These are phyloP conservation scores for Drosophila neocordata DNA, from an alignment of 1,140 invertebrate species.

Conservation along the genomic window DNA sequence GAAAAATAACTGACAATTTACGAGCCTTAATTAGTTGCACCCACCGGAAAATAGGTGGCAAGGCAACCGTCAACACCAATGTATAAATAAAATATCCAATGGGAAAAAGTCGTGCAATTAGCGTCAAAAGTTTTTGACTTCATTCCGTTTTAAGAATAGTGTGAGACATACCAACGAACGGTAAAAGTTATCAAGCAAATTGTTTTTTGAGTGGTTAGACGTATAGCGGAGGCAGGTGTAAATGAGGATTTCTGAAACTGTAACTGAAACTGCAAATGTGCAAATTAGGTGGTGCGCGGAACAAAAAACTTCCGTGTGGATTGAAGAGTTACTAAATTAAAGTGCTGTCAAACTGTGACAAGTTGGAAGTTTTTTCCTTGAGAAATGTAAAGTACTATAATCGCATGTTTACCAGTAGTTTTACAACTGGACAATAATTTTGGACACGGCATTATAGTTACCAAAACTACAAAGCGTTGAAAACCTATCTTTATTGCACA, in stretches of 20 bases:
- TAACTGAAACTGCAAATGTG: conserved; percentile 47
- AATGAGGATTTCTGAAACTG: background rate
- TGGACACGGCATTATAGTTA: background rate
- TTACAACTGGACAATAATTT: background rate
- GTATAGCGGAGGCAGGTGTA: background rate
- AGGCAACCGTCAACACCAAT: conserved; percentile 19
- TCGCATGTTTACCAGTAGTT: background rate
- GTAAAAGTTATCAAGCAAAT: conserved; percentile 51
- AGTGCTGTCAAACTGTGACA: background rate
- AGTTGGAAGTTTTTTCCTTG: background rate
- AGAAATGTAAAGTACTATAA: background rate
- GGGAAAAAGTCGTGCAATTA: conserved; percentile 39
- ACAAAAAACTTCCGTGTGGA: conserved; percentile 30
- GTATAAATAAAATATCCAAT: conserved; percentile 12
- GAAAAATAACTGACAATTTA: conserved; percentile 53
- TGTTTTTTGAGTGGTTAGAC: conserved; percentile 63
- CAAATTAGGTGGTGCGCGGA: conserved; percentile 31
- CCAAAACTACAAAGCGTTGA: no score
- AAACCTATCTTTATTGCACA: no score
- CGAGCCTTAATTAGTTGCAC: conserved; percentile 67
- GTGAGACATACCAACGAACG: background rate
- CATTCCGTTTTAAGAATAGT: conserved; percentile 14
- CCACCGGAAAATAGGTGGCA: conserved; percentile 26
- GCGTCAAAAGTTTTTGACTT: conserved; percentile 31
- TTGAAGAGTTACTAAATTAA: conserved; percentile 8